phyloP scores from a whole-genome alignment of 1,140 invertebrate species.

The Diabrotica virgifera region DNA sequence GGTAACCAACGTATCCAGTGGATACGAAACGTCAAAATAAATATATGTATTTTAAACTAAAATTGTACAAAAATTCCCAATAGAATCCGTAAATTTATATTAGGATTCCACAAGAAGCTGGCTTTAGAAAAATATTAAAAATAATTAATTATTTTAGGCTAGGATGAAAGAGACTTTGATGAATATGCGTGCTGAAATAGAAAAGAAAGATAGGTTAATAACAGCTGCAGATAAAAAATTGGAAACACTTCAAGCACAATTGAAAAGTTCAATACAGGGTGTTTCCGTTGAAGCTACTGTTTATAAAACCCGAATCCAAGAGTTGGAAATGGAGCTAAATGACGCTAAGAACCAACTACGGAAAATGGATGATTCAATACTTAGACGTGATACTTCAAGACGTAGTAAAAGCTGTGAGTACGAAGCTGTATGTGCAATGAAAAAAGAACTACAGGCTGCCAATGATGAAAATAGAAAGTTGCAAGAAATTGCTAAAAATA shows the following conservation, averaged over 20 bases:
- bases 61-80: too few species aligned
- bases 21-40: too few species aligned
- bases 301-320: slow-evolving; percentile 30
- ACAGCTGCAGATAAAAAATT: slow-evolving; percentile 34
- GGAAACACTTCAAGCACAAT: slow-evolving; percentile 28
- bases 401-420: slow-evolving; percentile 22
- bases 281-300: slow-evolving; percentile 32
- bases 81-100: too few species aligned
- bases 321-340: slow-evolving; percentile 29
- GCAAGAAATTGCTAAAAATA: slow-evolving; percentile 34
- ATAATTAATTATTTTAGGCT: slow-evolving; percentile 8
- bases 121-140: neutral
- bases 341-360: slow-evolving; percentile 25
- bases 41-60: too few species aligned
- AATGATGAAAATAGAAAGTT: slow-evolving; percentile 32
- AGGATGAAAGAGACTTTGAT: slow-evolving; percentile 29
- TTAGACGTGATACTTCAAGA: slow-evolving; percentile 23
- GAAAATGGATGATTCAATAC: slow-evolving; percentile 26
- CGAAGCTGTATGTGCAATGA: slow-evolving; percentile 26
- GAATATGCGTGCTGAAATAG: slow-evolving; percentile 32
- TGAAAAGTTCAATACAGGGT: slow-evolving; percentile 33
- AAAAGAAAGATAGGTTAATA: slow-evolving; percentile 32
- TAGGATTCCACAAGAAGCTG: neutral
- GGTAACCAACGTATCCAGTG: too few species aligned
- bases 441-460: slow-evolving; percentile 26